A percentile compares a stretch with the other conserved stretches of the same genome.
Conservation (phyloP, 2,113 vertebrate genomes). For the Oophaga pumilio region DNA sequence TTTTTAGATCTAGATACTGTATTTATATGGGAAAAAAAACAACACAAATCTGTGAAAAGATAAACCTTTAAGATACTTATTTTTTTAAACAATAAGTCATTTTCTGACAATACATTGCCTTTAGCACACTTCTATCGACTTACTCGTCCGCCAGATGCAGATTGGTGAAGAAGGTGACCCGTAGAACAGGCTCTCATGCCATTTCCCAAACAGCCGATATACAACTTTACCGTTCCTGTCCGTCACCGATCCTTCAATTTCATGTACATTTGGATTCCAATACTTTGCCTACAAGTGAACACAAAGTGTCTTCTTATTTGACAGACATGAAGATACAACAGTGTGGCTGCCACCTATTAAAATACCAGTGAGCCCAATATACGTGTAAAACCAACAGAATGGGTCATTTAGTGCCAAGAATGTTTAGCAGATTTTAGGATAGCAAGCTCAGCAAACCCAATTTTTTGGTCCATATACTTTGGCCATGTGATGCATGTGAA, state of each 20-base stretch:
- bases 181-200: slow-evolving; percentile 90
- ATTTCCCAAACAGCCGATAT: slow-evolving; percentile 91
- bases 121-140: slow-evolving; percentile 62
- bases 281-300: slow-evolving; percentile 82
- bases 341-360: background rate
- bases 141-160: slow-evolving; percentile 95
- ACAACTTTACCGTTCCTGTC: slow-evolving; percentile 84
- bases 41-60: too few species aligned
- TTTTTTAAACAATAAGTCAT: too few species aligned
- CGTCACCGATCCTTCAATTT: slow-evolving; percentile 87
- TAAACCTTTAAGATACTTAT: too few species aligned
- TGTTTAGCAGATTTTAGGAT: too few species aligned
- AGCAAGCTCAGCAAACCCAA: too few species aligned
- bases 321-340: too few species aligned
- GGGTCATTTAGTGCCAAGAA: too few species aligned
- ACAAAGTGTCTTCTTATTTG: background rate
- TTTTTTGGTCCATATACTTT: background rate
- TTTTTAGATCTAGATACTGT: too few species aligned
- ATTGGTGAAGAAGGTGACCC: slow-evolving; percentile 82
- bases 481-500: background rate
- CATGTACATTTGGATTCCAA: slow-evolving; percentile 91
- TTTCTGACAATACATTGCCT: background rate
- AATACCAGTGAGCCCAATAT: background rate
- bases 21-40: too few species aligned
- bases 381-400: background rate